Base-by-base conservation (phyloP, 2,888 invertebrate genomes). In the Mamestra brassicae region DNA sequence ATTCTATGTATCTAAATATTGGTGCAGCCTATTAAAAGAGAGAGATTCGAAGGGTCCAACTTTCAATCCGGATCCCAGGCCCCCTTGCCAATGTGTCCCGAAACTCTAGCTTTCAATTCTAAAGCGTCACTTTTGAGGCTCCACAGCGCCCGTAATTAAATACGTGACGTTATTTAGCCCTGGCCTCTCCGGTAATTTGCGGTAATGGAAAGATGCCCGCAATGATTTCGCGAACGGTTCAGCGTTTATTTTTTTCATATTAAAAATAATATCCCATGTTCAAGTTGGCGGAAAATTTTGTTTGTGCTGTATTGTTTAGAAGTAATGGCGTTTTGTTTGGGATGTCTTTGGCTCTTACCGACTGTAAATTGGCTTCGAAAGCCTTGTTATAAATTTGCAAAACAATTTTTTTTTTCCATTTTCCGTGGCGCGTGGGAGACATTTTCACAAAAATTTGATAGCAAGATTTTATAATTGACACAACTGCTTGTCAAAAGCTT, bases 91-190 rank as follows among this genome's bases (percentile, higher is more conserved):
- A 86, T 93, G 89, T 92, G 90, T 90, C 87, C 76, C 85, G 67
- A 83, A 86, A 91, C 90, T 89, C 92, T 92, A 91, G 91, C 91
- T 91, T 93, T 93, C 93, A 94, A 94, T 94, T 94, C 90, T 85
- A 91, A 92, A 92, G 90, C 90, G 91, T 89, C 92, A 93, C 90
- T 93, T 93, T 92, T 91, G 91, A 91, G 90, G 89, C 90, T 90
- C 90, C 89, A 92, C 90, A 86, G 92, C 91, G 91, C 90, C 90
- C 84, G 91, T 94, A 94, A 95, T 95, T 95, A 95, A 96, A 95
- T 95, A 95, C 95, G 95, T 96, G 95, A 95, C 93, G 93, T 93
- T 90, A 94, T 94, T 93, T 93, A 92, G 91, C 90, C 85, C 90
- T 92, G 91, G 89, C 89, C 92, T 90, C 90, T 84, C 85, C 89